Evolutionary conservation across 2,888 invertebrate species (phyloP), one percentile per base, ranked within the genome.

Genomic region (Caprella mutica): DNA sequence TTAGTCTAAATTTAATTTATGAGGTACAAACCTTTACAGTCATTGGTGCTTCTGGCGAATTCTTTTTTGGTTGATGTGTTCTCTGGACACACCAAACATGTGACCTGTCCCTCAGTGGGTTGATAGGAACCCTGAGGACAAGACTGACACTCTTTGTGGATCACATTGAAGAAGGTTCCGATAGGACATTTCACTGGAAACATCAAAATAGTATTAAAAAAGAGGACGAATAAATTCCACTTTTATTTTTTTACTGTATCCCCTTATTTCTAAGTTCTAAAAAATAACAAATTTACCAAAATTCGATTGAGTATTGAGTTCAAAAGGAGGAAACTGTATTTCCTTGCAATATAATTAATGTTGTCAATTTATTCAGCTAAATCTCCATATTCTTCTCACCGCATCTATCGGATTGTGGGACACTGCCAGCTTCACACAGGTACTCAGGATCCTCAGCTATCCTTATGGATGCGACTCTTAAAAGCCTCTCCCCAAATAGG

Each of bases 61-160:
- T 69, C 68, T 21, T 73, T 74, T 58, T 74, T 74, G 0, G 83
- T 83, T 1, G 78, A 81, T 53, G 76, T 77, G 66, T 77, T 71
- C 21, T 69, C 67, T 0, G 82, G 82, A 68, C 83, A 84, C 19
- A 72, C 69, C 14, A 71, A 69, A 67, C 83, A 84, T 1, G 72
- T 68, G 1, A 71, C 70, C 58, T 79, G 77, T 2, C 80, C 82
- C 30, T 74, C 72, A 35, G 71, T 67, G 27, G 77, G 75, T 66
- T 80, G 82, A 68, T 78, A 83, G n/a, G 74, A 75, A 2, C 82
- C 82, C 52, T 77, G 70, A 9, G 73, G 72, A 68, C 83, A 83
- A 29, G 77, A 73, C 59, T 78, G 76, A 66, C 83, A 83, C n/a
- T 70, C 70, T 63, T 76, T 74, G 5, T 69, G 71, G 1, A 76